Evolutionary conservation across 2,797 vertebrate species (phyloP).

Genomic region (Silurus lanzhouensis): DNA sequence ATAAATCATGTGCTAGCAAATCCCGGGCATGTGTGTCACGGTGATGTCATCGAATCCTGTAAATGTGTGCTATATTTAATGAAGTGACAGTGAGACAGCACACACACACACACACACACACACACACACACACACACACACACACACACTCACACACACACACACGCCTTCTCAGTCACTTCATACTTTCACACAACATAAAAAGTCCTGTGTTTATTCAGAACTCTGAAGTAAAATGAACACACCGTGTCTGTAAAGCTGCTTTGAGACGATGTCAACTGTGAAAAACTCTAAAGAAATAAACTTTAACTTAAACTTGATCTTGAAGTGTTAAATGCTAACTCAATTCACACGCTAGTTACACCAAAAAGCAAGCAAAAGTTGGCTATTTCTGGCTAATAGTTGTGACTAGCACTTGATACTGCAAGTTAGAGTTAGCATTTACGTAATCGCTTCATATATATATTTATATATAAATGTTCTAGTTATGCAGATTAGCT

Average conservation of each 20-base stretch:
- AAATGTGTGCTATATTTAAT: slow-evolving; percentile 13
- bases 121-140: slow-evolving; percentile 7
- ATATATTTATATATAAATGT: too few relatives aligned
- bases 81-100: background rate
- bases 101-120: slow-evolving; percentile 1
- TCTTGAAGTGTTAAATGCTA: background rate
- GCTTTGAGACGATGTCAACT: too few relatives aligned
- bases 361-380: background rate
- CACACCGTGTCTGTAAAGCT: background rate
- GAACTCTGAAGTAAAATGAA: background rate
- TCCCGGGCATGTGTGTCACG: slow-evolving; percentile 3
- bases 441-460: too few relatives aligned
- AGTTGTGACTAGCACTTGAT: too few relatives aligned
- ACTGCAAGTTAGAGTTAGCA: too few relatives aligned
- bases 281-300: too few relatives aligned
- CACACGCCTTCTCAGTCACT: background rate
- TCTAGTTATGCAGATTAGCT: too few relatives aligned
- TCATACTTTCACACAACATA: background rate
- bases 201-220: background rate
- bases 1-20: background rate
- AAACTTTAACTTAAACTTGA: too few relatives aligned
- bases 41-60: slow-evolving; percentile 16
- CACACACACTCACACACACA: slow-evolving; percentile 2
- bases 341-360: background rate
- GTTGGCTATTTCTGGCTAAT: background rate